Evolutionary conservation across 1,140 invertebrate species (phyloP), one percentile per base, ranked within the genome.

Genomic region (Heliconius hermathena): DNA sequence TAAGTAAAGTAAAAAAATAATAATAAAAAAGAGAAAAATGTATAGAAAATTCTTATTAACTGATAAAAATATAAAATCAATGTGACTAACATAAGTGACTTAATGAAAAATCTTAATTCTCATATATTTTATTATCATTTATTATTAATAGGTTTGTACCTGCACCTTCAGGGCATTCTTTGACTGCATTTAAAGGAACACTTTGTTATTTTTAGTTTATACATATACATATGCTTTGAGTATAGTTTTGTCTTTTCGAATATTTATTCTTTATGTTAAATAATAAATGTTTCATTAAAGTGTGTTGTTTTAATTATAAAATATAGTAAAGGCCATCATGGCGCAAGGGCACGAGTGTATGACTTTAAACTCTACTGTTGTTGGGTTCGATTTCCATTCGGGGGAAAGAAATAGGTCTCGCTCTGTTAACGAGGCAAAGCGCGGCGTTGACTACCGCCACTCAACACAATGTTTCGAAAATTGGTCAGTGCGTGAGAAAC

Each of bases 241-340:
- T 46, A 66, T 82, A 79, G 16, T 76, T 79, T 70, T n/a, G 22
- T 79, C 41, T 81, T 82, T 76, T 80, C 52, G 83, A 82, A 82
- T 84, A 80, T 84, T 80, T 84, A 80, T 84, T 80, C 49, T 81
- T 83, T 78, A 76, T 81, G 73, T 81, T 78, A 81, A 66, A 74
- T 76, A 81, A 70, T 81, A 81, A 81, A 81, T 79, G 66, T 74
- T 79, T 26, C 16, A 76, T 29, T 66, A 46, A 18, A 66, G 29
- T 46, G n/a, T 70, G 36, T 76, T 60, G 38, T 76, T 60, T 74
- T 57, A 38, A 41, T 41, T 72, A 72, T 18, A 20, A 52, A 52
- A 20, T 18, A 52, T 46, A 41, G 38, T 46, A 11, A 3, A 46
- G 3, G 3, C 41, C 41, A 46, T 46, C 41, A 11, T 46, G 3